A percentile compares a stretch with the other conserved stretches of the same genome.
Conservation (phyloP, 1,140 invertebrate species). For the Pogonomyrmex californicus region DNA sequence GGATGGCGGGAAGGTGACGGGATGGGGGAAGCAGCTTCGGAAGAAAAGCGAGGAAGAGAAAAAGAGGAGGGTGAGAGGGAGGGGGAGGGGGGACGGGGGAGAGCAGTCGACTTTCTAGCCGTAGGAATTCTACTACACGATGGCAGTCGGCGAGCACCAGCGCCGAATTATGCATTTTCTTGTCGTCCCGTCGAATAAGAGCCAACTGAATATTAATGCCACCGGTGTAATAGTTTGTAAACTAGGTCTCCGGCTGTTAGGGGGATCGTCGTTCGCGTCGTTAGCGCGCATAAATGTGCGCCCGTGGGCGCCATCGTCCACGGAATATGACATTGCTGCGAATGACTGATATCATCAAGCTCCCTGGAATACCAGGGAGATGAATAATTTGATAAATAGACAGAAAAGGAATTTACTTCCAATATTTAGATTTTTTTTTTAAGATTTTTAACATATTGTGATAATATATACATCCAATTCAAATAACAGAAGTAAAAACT, state of each 20-base stretch:
- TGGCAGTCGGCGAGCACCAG: slow-evolving; percentile 62
- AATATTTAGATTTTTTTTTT: background rate
- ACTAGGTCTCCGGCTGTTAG: slow-evolving; percentile 79
- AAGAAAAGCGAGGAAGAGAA: slow-evolving; percentile 29
- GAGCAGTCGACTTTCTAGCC: slow-evolving; percentile 49
- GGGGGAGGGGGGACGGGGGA: slow-evolving; percentile 17
- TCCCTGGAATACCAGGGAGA: background rate
- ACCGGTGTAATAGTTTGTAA: slow-evolving; percentile 85
- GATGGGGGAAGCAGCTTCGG: background rate
- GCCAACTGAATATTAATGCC: slow-evolving; percentile 86
- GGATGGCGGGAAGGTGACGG: background rate
- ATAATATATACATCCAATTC: background rate
- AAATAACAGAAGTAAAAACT: background rate
- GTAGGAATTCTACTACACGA: slow-evolving; percentile 51
- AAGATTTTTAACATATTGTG: background rate
- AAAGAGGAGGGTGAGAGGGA: background rate
- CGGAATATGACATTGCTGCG: slow-evolving; percentile 47
- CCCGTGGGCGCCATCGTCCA: slow-evolving; percentile 22
- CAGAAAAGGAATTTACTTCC: background rate
- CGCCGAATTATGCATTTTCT: slow-evolving; percentile 86
- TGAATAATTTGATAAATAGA: slow-evolving; percentile 18
- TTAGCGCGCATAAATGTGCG: slow-evolving; percentile 66
- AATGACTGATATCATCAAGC: slow-evolving; percentile 52
- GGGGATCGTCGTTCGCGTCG: slow-evolving; percentile 67
- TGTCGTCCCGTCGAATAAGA: slow-evolving; percentile 84